A percentile compares a stretch with the other conserved stretches of the same genome.
These are phyloP conservation scores for Nicator chloris DNA, from an alignment of 2,113 vertebrate species.

Conservation along the genomic window DNA sequence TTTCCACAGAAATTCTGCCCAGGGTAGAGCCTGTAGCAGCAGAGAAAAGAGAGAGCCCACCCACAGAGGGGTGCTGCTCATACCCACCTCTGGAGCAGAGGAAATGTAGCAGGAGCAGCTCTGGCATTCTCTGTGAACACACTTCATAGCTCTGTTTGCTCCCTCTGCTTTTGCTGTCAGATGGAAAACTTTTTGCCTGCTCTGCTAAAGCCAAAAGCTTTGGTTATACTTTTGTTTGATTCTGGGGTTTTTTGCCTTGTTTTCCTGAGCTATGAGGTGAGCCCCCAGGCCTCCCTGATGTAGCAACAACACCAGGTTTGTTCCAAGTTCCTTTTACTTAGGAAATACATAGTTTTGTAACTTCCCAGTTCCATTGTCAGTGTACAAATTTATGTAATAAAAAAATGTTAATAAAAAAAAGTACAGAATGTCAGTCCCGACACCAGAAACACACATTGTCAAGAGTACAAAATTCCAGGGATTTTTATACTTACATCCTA, in stretches of 20 bases:
- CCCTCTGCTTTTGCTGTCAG: neutral
- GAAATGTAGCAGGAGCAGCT: accelerated
- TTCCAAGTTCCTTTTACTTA: neutral
- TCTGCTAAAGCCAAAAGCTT: neutral
- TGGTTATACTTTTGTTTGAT: neutral
- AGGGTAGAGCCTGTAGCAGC: accelerated
- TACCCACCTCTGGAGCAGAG: neutral
- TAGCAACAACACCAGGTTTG: neutral
- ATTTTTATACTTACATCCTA: neutral
- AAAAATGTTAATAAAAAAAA: too few species aligned
- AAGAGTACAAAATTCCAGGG: neutral
- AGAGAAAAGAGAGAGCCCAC: too few species aligned
- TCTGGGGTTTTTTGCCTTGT: neutral
- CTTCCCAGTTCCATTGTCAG: neutral
- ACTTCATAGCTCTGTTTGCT: neutral
- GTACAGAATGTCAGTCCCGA: too few species aligned
- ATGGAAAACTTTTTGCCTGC: neutral
- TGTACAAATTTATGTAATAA: too few species aligned
- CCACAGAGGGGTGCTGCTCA: neutral
- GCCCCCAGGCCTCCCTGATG: neutral
- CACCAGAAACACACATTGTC: neutral
- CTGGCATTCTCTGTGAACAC: neutral
- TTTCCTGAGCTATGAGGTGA: neutral
- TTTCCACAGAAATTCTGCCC: neutral
- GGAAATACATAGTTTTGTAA: neutral